phyloP scores from a whole-genome alignment of 2,888 invertebrate species.

The Tipula vernalis region DNA sequence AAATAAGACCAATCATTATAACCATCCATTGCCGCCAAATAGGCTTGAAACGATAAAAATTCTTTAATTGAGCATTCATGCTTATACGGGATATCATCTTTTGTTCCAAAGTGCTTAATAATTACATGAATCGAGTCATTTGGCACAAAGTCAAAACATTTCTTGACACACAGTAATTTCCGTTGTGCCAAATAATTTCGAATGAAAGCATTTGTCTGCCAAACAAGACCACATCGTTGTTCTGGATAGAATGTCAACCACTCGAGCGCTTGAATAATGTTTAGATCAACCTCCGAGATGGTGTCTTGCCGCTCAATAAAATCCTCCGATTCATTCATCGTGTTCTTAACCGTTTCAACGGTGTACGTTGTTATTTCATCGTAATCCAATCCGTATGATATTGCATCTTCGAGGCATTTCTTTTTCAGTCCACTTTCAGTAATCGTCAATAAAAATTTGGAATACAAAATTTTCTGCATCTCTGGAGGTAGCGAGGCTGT shows the following conservation, averaged over 20 bases:
- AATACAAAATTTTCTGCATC: constrained; percentile 50
- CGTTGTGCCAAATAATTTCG: constrained; percentile 69
- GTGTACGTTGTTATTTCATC: constrained; percentile 71
- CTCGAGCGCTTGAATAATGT: constrained; percentile 67
- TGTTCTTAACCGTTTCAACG: constrained; percentile 59
- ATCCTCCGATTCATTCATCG: constrained; percentile 27
- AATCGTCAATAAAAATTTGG: constrained; percentile 56
- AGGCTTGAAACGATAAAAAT: constrained; percentile 76
- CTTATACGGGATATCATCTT: constrained; percentile 38
- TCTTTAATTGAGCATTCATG: constrained; percentile 51
- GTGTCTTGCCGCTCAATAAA: constrained; percentile 31
- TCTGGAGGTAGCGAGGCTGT: constrained; percentile 61
- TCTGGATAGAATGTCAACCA: constrained; percentile 72
- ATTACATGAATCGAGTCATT: constrained; percentile 45
- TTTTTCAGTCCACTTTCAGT: constrained; percentile 44
- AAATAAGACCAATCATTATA: constrained; percentile 84
- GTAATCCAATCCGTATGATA: constrained; percentile 67
- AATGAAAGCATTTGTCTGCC: constrained; percentile 81
- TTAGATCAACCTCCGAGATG: constrained; percentile 54
- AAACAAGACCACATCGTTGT: constrained; percentile 68
- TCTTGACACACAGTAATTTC: constrained; percentile 70
- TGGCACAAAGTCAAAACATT: constrained; percentile 62
- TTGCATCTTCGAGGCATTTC: constrained; percentile 55
- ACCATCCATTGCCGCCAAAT: constrained; percentile 74
- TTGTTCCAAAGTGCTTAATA: constrained; percentile 36